Evolutionary conservation across 2,113 vertebrate genomes (phyloP), one percentile per base, ranked within the genome.

Genomic region (Polypterus senegalus): DNA sequence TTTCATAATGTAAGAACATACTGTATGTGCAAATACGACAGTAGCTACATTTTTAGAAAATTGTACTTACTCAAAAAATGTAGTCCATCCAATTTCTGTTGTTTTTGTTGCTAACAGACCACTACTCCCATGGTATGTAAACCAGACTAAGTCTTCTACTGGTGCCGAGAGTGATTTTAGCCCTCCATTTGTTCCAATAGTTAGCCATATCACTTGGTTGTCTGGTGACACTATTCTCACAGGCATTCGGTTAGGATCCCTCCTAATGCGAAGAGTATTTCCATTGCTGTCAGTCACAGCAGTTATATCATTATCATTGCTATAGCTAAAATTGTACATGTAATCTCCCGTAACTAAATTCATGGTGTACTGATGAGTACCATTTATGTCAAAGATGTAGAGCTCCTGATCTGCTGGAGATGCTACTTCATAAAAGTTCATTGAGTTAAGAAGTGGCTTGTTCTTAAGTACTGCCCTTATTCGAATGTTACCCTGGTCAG

Each of bases 121-220:
- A 3, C 92, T 98, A 63, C 89, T 97, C 54, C 94, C 93, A 1
- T 98, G 94, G 79, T 99, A 99, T 2, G 95, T 99, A 54, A 99
- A 88, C 56, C 96, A 79, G 60, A 96, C 91, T 9, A 97, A 75
- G 63, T 99, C 96, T 63, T 88, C 86, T 3, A 93, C 93, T 74
- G 97, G 96, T 0, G 94, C 89, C 0, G 92, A 94, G 71, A 99
- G 90, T 63, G 90, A 92, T 68, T 95, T 99, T 66, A 99, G 74
- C 48, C 91, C 92, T 0, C 92, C 90, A 0, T 96, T 97, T 7
- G 93, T 97, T 52, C 91, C 90, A 70, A 99, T 93, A 0, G 88
- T 94, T 63, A 99, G 56, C 94, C 94, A 97, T 68, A 99, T 96
- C 67, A 97, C 94, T 63, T 98, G 96, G 81, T 97, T 97, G 67